Evolutionary conservation across 2,888 invertebrate genomes (phyloP).

Genomic region (Zeuzera pyrina): DNA sequence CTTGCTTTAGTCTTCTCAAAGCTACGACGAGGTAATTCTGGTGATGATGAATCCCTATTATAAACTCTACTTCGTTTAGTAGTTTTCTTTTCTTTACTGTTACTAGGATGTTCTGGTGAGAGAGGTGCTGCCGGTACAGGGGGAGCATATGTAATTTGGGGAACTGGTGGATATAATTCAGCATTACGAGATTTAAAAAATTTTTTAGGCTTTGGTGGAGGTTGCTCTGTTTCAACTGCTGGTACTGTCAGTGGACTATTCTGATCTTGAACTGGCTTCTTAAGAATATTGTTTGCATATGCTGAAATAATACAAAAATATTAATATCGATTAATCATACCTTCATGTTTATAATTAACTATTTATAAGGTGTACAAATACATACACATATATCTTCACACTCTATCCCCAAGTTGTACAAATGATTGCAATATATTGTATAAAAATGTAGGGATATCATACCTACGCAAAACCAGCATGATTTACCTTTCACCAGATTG

Average conservation of each 20-base stretch:
- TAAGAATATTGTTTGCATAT: constrained; percentile 48
- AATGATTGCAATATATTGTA: too few species aligned
- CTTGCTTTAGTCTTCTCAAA: constrained; percentile 56
- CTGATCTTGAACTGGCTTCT: constrained; percentile 67
- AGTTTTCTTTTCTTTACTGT: constrained; percentile 52
- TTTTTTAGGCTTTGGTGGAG: constrained; percentile 85
- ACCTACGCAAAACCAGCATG: constrained; percentile 4
- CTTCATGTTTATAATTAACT: too few species aligned
- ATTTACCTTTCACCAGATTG: constrained; percentile 7
- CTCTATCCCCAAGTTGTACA: too few species aligned
- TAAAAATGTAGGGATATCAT: too few species aligned
- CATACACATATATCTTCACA: too few species aligned
- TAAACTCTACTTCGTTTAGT: constrained; percentile 48
- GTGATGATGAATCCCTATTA: constrained; percentile 62
- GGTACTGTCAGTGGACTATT: constrained; percentile 70
- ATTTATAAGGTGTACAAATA: too few species aligned
- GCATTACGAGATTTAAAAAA: constrained; percentile 91
- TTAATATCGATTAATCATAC: too few species aligned
- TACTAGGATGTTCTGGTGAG: constrained; percentile 58
- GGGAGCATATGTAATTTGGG: constrained; percentile 67
- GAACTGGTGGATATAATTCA: constrained; percentile 71
- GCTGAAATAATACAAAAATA: constrained; percentile 39
- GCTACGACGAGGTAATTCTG: constrained; percentile 57
- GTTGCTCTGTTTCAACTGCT: constrained; percentile 63
- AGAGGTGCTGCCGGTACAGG: constrained; percentile 57